These are phyloP conservation scores for Lamellibrachia satsuma DNA, from an alignment of 2,888 invertebrate species.

Conservation along the genomic window DNA sequence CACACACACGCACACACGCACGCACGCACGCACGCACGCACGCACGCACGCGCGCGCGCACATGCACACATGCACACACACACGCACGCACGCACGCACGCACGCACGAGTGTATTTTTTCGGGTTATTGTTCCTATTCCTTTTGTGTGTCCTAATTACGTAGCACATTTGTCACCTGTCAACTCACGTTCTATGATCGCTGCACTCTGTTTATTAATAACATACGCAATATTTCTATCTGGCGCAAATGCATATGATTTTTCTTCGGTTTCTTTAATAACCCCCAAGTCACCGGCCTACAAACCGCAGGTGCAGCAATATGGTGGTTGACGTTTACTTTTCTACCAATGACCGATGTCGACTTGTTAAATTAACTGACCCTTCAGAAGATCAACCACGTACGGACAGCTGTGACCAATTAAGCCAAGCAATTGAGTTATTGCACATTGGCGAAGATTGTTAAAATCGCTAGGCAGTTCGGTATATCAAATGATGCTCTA, in stretches of 20 bases:
- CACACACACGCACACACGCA: background rate
- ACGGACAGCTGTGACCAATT: background rate
- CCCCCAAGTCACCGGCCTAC: background rate
- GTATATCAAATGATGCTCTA: background rate
- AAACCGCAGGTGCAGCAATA: background rate
- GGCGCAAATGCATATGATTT: background rate
- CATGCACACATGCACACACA: too few relatives aligned
- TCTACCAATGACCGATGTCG: slow-evolving; percentile 10
- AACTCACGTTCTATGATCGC: too few relatives aligned
- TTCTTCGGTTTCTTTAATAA: background rate
- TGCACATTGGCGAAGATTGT: background rate
- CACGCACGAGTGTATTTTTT: too few relatives aligned
- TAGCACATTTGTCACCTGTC: too few relatives aligned
- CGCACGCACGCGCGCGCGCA: background rate
- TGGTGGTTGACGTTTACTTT: background rate
- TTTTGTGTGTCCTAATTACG: too few relatives aligned
- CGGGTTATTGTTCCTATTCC: too few relatives aligned
- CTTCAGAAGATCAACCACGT: background rate
- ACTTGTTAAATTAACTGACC: background rate
- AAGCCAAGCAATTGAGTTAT: background rate
- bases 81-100: too few relatives aligned
- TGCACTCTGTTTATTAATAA: background rate
- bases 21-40: background rate
- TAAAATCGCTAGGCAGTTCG: background rate
- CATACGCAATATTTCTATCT: background rate